Evolutionary conservation across 1,140 invertebrate species (phyloP).

Genomic region (Lasioglossum albipes): DNA sequence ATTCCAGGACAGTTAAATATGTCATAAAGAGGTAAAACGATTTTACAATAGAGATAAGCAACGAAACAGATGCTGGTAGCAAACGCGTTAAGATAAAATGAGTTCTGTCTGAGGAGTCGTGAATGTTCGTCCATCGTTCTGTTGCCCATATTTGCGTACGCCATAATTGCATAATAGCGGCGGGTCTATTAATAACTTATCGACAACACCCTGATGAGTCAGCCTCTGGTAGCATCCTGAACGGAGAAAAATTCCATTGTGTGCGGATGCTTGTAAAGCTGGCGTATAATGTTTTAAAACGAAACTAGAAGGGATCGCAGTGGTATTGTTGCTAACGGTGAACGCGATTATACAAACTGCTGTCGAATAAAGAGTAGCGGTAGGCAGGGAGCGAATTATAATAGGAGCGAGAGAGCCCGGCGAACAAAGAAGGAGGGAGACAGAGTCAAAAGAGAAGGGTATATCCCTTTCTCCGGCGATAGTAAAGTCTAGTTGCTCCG

Average conservation of each 20-base stretch:
- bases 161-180: not conserved
- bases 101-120: not conserved
- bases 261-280: too few species aligned
- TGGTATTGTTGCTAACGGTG: not conserved
- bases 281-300: not conserved
- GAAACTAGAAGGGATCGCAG: not conserved
- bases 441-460: slow-evolving; percentile 44
- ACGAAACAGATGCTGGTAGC: too few species aligned
- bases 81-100: too few species aligned
- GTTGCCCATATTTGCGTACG: not conserved
- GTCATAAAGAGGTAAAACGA: too few species aligned
- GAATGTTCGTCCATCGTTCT: not conserved
- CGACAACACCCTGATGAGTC: not conserved
- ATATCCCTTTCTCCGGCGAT: slow-evolving; percentile 63
- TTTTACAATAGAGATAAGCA: too few species aligned
- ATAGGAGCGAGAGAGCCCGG: not conserved
- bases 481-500: slow-evolving; percentile 49
- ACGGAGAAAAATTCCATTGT: too few species aligned
- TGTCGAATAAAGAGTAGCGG: slow-evolving; percentile 9
- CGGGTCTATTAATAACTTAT: not conserved
- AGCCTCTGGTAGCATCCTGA: not conserved
- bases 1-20: too few species aligned
- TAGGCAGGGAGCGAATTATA: not conserved
- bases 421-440: slow-evolving; percentile 42
- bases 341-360: not conserved